Evolutionary conservation across 2,797 vertebrate species (phyloP), one percentile per base, ranked within the genome.

Genomic region (Knipowitschia caucasica): DNA sequence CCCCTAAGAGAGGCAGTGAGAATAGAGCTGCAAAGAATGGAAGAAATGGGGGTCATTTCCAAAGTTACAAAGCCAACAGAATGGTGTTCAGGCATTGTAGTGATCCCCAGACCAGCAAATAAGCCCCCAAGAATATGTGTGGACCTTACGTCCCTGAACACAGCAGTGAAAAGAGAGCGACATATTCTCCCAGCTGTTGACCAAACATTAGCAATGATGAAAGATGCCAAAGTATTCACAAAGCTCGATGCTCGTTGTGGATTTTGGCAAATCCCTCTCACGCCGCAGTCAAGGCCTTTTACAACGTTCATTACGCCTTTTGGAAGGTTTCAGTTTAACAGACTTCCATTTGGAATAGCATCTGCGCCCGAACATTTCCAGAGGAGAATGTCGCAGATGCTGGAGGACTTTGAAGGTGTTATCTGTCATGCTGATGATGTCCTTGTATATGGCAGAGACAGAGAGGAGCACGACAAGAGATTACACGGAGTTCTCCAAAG

Each of bases 351-450:
- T 72, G 59, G 49, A 1, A 67, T 68, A 7, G 26, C 26, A 27
- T 27, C 26, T 4, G 26, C 26, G 7, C 26, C 26, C 26, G 26
- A 27, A 27, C 26, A 27, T 27, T 27, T 27, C 26, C 26, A 27
- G 7, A 27, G 26, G 26, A 27, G 26, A 27, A 27, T 27, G 66
- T 68, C 24, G 0, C 66, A 77, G 18, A 46, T 71, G 35, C 8
- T 73, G 1, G 61, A 66, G 17, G 31, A 7, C 2, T 59, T 26
- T 6, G 54, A 64, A 0, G 50, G 59, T 2, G 43, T 49, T 0
- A 1, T 73, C 1, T 73, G 62, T 26, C 53, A 71, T 60, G 59
- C 62, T 1, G 70, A 68, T 34, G 43, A 76, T 14, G 15, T 69
- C 0, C 27, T 64, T 0, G 33, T 75, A 1, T 60, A 34, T 46